These are phyloP conservation scores for Lagorchestes hirsutus DNA, from an alignment of 2,797 vertebrate species.

Conservation along the genomic window DNA sequence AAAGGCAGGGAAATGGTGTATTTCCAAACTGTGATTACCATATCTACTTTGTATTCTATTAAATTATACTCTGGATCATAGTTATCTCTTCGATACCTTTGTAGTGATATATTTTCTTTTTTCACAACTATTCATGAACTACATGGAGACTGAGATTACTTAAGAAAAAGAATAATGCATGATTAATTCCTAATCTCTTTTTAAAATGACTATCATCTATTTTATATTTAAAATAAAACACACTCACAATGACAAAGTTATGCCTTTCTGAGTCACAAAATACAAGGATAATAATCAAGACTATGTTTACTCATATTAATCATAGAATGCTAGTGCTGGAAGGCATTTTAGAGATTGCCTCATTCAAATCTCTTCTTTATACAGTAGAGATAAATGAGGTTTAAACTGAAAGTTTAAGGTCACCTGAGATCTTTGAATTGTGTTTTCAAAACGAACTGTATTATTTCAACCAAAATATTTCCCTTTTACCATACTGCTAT, in stretches of 20 bases:
- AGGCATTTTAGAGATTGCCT: neutral
- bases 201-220: neutral
- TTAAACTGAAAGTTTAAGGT: neutral
- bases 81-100: constrained; percentile 16
- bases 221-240: constrained; percentile 36
- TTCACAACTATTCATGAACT: constrained; percentile 27
- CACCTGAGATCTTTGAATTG: neutral
- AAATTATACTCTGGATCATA: constrained; percentile 14
- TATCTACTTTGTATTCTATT: constrained; percentile 4
- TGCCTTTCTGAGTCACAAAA: constrained; percentile 8
- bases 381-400: neutral
- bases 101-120: neutral
- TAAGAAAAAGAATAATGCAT: neutral
- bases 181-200: neutral
- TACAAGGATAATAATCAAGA: neutral
- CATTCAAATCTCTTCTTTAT: neutral
- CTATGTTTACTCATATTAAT: neutral
- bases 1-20: constrained; percentile 5
- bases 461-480: neutral
- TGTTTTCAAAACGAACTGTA: neutral
- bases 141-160: constrained; percentile 22
- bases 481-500: neutral
- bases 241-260: neutral
- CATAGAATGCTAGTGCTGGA: neutral
- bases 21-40: constrained; percentile 12